These are phyloP conservation scores for Silurus lanzhouensis DNA, from an alignment of 2,797 vertebrate species.

Conservation along the genomic window DNA sequence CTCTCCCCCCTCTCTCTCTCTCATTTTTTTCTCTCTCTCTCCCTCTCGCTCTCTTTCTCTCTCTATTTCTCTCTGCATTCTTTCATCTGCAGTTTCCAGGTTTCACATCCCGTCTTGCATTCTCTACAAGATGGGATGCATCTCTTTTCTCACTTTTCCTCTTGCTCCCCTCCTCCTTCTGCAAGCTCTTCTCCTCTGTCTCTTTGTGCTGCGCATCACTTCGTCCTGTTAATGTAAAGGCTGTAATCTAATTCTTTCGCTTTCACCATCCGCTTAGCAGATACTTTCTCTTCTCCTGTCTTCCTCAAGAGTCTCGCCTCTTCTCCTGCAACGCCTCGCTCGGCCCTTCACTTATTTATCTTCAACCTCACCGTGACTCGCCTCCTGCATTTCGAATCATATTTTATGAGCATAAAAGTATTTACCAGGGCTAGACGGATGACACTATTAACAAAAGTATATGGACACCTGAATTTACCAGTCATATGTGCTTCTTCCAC, in stretches of 20 bases:
- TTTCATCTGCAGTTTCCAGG: background rate
- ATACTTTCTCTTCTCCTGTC: background rate
- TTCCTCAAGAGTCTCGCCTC: background rate
- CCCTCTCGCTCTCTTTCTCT: background rate
- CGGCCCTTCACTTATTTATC: background rate
- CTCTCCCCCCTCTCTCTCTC: background rate
- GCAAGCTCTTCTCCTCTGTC: background rate
- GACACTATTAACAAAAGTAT: too few relatives aligned
- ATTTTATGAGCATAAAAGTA: background rate
- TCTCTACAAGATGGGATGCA: background rate
- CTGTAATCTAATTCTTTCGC: constrained; percentile 15
- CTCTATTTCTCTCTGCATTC: background rate
- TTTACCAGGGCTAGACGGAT: too few relatives aligned
- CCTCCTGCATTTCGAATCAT: background rate
- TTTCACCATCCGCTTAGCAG: background rate
- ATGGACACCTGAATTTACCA: too few relatives aligned
- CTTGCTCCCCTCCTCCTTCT: background rate
- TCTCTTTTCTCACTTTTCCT: constrained; percentile 18
- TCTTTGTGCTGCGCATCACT: background rate
- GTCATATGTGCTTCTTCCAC: too few relatives aligned
- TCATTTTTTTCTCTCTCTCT: background rate
- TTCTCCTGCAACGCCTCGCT: background rate
- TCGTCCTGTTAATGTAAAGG: background rate
- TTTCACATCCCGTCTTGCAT: background rate
- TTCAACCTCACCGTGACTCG: background rate